Evolutionary conservation across 2,888 invertebrate genomes (phyloP).

Genomic region (Diarsia mendica): DNA sequence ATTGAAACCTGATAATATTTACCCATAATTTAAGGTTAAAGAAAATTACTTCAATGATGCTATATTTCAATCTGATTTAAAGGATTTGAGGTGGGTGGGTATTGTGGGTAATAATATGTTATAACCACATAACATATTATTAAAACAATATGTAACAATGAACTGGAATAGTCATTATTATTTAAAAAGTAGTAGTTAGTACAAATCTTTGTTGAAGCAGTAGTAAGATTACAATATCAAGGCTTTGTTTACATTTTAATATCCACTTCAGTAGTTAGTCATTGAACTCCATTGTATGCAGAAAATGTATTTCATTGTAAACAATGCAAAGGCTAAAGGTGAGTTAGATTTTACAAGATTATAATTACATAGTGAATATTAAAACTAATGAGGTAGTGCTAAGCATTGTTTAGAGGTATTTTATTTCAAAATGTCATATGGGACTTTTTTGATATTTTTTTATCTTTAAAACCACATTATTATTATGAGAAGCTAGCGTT

Average conservation of each 20-base stretch:
- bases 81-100: no score
- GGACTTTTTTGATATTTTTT: not conserved
- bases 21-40: no score
- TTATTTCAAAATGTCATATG: no score
- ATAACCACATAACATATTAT: not conserved
- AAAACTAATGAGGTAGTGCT: not conserved
- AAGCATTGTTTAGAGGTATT: not conserved
- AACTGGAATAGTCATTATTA: constrained; percentile 1
- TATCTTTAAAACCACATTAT: not conserved
- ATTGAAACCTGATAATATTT: not conserved
- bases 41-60: not conserved
- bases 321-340: not conserved
- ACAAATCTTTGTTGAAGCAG: not conserved
- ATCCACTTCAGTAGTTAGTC: constrained; percentile 8
- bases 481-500: not conserved
- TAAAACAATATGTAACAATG: not conserved
- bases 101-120: not conserved
- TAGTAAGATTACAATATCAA: not conserved
- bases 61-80: not conserved
- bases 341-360: not conserved
- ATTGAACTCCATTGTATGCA: constrained; percentile 20
- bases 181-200: not conserved
- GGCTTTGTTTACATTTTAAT: constrained; percentile 23
- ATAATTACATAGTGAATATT: not conserved
- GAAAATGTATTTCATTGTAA: not conserved